These are phyloP conservation scores for Protosalanx chinensis DNA, from an alignment of 2,797 vertebrate genomes.

Conservation along the genomic window DNA sequence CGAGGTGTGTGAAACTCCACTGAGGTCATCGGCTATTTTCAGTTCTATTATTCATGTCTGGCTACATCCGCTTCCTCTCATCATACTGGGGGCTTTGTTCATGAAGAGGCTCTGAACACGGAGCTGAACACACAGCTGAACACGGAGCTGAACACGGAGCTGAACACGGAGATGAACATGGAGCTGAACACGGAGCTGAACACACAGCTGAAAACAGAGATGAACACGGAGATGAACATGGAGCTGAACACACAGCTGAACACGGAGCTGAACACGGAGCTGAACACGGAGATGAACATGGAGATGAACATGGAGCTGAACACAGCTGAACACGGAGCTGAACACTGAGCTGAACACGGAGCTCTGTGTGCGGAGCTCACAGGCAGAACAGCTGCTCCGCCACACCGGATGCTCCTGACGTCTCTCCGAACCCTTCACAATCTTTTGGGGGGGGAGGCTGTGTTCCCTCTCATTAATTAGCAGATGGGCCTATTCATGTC, in stretches of 20 bases:
- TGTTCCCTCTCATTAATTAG: constrained; percentile 43
- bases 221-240: no score
- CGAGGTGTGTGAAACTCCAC: neutral
- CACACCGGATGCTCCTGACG: constrained; percentile 22
- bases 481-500: constrained; percentile 52
- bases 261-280: no score
- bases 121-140: no score
- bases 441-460: neutral
- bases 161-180: no score
- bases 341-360: neutral
- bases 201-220: no score
- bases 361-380: constrained; percentile 5
- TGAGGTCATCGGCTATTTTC: neutral
- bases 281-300: no score
- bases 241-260: no score
- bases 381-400: constrained; percentile 40
- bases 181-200: no score
- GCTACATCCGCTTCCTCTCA: constrained; percentile 4
- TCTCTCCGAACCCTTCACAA: constrained; percentile 31
- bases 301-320: no score
- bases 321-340: no score
- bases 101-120: constrained; percentile 5
- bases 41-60: constrained; percentile 5
- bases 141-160: no score
- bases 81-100: constrained; percentile 18